A percentile compares a stretch with the other conserved stretches of the same genome.
phyloP scores from a whole-genome alignment of 2,113 vertebrate species.

The Silurus asotus region DNA sequence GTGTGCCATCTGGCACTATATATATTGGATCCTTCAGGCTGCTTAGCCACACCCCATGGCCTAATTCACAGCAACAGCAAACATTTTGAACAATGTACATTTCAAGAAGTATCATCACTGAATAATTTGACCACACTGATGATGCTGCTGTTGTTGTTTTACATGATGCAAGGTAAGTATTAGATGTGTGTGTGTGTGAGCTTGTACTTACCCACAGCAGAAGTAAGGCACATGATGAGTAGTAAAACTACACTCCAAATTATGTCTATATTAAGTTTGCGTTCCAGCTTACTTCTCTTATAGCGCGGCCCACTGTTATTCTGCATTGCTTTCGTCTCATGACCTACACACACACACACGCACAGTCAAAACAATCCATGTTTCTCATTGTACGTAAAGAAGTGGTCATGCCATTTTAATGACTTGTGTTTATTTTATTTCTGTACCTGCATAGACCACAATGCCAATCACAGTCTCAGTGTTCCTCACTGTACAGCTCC shows the following conservation, averaged over 20 bases:
- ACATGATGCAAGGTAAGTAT: neutral
- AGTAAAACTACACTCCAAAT: constrained; percentile 90
- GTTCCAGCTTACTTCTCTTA: constrained; percentile 89
- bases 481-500: constrained; percentile 90
- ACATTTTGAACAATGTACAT: neutral
- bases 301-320: constrained; percentile 89
- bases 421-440: neutral
- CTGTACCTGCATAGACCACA: constrained; percentile 92
- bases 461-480: constrained; percentile 90
- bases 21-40: constrained; percentile 72
- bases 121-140: neutral
- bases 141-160: neutral
- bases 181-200: neutral
- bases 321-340: constrained; percentile 97
- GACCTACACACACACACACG: constrained; percentile 73
- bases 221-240: constrained; percentile 83
- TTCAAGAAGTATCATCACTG: neutral
- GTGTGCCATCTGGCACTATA: constrained; percentile 65
- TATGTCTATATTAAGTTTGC: constrained; percentile 83
- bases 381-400: neutral
- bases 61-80: constrained; percentile 68
- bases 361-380: neutral
- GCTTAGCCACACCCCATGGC: constrained; percentile 85
- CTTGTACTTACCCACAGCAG: constrained; percentile 78
- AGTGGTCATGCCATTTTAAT: neutral